Conservation (phyloP, 2,888 invertebrate genomes). For the Emmelina monodactyla region DNA sequence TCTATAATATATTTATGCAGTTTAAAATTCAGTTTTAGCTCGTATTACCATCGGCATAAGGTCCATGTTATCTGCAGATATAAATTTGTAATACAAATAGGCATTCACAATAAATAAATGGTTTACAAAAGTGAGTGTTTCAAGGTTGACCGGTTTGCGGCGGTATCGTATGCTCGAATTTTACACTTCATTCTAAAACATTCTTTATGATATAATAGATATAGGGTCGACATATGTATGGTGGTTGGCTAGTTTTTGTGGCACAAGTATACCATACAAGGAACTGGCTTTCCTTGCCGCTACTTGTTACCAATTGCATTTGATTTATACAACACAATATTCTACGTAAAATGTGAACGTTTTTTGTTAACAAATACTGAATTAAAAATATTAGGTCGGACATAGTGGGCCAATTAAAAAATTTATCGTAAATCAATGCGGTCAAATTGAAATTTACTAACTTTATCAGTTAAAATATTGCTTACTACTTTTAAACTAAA, state of each 20-base stretch:
- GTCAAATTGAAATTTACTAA: no score
- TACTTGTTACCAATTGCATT: conserved; percentile 18
- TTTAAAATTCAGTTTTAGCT: not conserved
- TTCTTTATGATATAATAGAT: conserved; percentile 21
- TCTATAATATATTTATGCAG: conserved; percentile 17
- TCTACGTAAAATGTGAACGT: conserved; percentile 7
- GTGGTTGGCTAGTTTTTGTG: conserved; percentile 17
- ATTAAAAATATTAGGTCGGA: not conserved
- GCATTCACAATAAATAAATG: conserved; percentile 31
- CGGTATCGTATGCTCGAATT: conserved; percentile 29
- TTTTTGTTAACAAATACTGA: not conserved
- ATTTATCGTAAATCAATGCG: not conserved
- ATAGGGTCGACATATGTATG: conserved; percentile 18
- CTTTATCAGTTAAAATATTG: no score
- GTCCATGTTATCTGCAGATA: conserved; percentile 2
- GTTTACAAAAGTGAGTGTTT: conserved; percentile 43
- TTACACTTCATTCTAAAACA: conserved; percentile 24
- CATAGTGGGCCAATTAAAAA: not conserved
- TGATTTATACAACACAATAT: conserved; percentile 23
- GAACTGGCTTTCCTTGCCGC: conserved; percentile 35
- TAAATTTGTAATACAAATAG: conserved; percentile 27
- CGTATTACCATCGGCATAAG: not conserved
- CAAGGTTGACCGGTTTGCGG: conserved; percentile 39
- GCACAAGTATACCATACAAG: conserved; percentile 20
- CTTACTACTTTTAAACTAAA: no score